Evolutionary conservation across 1,140 invertebrate species (phyloP).

Genomic region (Harpegnathos saltator): DNA sequence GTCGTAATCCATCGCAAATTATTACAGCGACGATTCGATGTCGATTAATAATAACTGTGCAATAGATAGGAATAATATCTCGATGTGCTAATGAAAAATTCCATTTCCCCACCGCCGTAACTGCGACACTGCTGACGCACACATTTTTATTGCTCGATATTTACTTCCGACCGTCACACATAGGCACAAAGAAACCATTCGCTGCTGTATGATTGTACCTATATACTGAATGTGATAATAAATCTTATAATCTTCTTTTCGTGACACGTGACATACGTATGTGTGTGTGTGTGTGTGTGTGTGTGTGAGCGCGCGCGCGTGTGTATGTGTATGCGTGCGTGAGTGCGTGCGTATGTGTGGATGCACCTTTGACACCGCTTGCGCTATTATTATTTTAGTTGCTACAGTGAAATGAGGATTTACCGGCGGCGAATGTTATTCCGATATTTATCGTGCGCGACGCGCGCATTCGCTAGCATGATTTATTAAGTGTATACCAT

Average conservation of each 20-base stretch:
- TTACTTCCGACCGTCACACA: conserved; percentile 21
- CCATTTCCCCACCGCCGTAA: neutral
- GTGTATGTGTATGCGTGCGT: too few relatives aligned
- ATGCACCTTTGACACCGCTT: neutral
- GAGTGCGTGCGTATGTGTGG: too few relatives aligned
- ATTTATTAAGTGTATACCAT: conserved; percentile 24
- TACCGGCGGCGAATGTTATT: conserved; percentile 10
- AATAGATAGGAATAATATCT: conserved; percentile 31
- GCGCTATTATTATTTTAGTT: neutral
- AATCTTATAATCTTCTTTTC: conserved; percentile 65
- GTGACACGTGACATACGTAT: neutral
- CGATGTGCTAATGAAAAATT: conserved; percentile 25
- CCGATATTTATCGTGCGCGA: conserved; percentile 9
- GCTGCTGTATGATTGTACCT: conserved; percentile 42
- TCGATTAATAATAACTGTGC: conserved; percentile 5
- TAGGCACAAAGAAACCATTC: neutral
- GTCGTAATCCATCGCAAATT: neutral
- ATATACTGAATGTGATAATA: conserved; percentile 51
- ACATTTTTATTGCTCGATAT: conserved; percentile 25
- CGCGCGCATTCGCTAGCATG: neutral
- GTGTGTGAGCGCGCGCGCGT: too few relatives aligned
- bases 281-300: too few relatives aligned
- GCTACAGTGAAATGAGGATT: conserved; percentile 9
- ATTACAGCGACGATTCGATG: conserved; percentile 12
- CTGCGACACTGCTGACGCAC: neutral